Conservation (phyloP, 2,113 vertebrate species). For the Cervus canadensis region DNA sequence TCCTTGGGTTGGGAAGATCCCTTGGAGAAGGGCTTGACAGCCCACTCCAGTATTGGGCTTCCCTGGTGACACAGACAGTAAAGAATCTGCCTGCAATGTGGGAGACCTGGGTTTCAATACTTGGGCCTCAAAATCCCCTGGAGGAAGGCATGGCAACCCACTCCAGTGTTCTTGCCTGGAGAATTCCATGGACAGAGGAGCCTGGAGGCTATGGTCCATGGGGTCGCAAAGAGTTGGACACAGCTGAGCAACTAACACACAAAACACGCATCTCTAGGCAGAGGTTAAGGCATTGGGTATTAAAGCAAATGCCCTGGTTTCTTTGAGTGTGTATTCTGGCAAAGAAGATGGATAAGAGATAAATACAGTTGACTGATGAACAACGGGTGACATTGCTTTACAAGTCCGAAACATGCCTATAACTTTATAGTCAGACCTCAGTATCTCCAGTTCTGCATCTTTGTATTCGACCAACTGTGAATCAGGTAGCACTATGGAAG, state of each 20-base stretch:
- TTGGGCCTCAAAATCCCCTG: not conserved
- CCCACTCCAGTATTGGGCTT: not conserved
- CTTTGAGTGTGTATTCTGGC: not conserved
- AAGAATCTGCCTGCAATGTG: not conserved
- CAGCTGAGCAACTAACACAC: not conserved
- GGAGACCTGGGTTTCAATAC: not conserved
- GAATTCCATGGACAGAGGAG: not conserved
- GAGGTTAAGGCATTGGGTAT: not conserved
- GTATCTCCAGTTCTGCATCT: not conserved
- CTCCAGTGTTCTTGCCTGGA: not conserved
- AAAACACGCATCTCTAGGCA: not conserved
- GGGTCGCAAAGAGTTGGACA: not conserved
- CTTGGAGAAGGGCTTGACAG: not conserved
- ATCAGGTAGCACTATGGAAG: not conserved
- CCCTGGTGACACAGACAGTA: not conserved
- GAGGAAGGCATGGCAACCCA: not conserved
- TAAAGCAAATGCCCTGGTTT: not conserved
- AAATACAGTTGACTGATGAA: not conserved
- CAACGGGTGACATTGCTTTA: not conserved
- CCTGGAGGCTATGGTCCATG: not conserved
- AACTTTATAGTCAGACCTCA: not conserved
- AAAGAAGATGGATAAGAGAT: not conserved
- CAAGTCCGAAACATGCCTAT: not conserved
- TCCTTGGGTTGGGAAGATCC: not conserved
- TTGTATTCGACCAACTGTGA: too few species aligned